phyloP scores from a whole-genome alignment of 1,140 invertebrate genomes.

The Belonocnema kinseyi region DNA sequence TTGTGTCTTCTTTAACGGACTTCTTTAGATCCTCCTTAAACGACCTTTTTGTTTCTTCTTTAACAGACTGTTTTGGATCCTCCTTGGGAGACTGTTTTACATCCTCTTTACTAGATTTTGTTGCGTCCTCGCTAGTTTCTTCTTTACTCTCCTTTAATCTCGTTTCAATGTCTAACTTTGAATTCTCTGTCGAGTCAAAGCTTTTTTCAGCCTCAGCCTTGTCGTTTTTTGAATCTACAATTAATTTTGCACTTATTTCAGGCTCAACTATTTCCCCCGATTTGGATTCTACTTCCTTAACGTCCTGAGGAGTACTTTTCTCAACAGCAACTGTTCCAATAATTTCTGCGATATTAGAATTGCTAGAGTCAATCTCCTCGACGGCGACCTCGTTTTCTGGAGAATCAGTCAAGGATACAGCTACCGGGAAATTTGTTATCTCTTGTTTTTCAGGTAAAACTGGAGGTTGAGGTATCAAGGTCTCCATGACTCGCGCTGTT shows the following conservation, averaged over 20 bases:
- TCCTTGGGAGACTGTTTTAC: constrained; percentile 31
- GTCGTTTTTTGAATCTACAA: background rate
- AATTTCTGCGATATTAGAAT: constrained; percentile 71
- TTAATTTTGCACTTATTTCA: background rate
- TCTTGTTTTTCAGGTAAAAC: constrained; percentile 50
- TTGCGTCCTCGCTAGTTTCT: background rate
- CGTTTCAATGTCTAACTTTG: background rate
- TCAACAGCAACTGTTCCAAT: constrained; percentile 69
- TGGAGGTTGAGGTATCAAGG: constrained; percentile 47
- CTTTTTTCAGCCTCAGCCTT: background rate
- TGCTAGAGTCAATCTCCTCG: constrained; percentile 71
- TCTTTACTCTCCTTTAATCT: background rate
- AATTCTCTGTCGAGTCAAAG: background rate
- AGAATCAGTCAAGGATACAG: constrained; percentile 60
- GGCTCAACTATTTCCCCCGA: background rate
- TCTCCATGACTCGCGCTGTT: constrained; percentile 47
- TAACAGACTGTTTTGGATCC: constrained; percentile 24
- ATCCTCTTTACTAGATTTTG: background rate
- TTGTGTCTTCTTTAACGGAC: constrained; percentile 46
- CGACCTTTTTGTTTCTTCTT: constrained; percentile 56
- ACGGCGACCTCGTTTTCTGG: constrained; percentile 67
- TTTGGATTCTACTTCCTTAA: constrained; percentile 3
- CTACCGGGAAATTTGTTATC: constrained; percentile 55
- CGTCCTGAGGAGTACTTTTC: constrained; percentile 3
- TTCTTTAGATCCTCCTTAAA: constrained; percentile 37